Evolutionary conservation across 2,888 invertebrate genomes (phyloP), one percentile per base, ranked within the genome.

Genomic region (Chymomyza caudatula): DNA sequence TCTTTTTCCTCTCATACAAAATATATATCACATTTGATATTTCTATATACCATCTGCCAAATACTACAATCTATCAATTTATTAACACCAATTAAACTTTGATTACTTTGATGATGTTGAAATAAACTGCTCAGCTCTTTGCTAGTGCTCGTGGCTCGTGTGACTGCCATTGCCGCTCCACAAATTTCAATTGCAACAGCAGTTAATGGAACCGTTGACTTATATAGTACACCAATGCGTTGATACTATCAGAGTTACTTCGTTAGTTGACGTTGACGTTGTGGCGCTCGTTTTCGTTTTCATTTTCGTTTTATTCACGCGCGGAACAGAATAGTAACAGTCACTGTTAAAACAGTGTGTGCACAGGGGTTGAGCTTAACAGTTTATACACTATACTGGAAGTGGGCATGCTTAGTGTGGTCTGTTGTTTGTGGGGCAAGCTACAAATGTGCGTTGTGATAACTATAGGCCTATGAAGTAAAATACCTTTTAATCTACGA

Each of bases 11-110:
- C 4, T 29, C 29, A 29, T 29, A 29, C 8, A 29, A 29, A 25
- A 23, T 55, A 17, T 29, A 13, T 55, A 4, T 25, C 15, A 55
- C 29, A 25, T 37, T 37, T 37, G n/a, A 55, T 25, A 55, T 55
- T 5, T 17, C 2, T 11, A 23, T 5, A 11, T 37, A 37, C 29
- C 29, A 37, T 37, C 11, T 37, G 29, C 29, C 29, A 57, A 2
- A 23, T 53, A 20, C n/a, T 22, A 47, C 47, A 15, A 47, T 47
- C 47, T 47, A 53, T 69, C 74, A 65, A 69, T 77, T 68, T 68
- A 55, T 37, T 55, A 71, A 63, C 62, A 75, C 72, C 69, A 75
- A 72, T 72, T 75, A 67, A 63, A 69, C 68, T 71, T 75, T 74
- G 64, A 71, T 74, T 73, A 67, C 13, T 37, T 37, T 37, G 29